Base-by-base conservation (phyloP, 2,113 vertebrate genomes). In the Tachysurus vachellii region DNA sequence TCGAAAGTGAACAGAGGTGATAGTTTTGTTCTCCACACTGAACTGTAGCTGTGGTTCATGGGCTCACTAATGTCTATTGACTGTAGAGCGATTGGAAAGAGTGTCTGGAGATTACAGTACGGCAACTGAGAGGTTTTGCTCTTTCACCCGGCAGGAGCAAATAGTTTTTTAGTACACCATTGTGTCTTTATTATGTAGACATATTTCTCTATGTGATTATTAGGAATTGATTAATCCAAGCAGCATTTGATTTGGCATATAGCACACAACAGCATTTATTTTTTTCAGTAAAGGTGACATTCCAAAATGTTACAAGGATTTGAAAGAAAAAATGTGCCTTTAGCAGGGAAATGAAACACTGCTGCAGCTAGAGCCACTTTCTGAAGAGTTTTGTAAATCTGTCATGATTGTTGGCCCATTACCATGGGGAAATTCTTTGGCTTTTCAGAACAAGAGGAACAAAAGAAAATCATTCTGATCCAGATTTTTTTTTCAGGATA, bases 401-500 rank as follows among this genome's bases (percentile, higher is more conserved):
- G 75, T 53, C 4, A 1, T 57, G 50, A 54, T 28, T 79, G 28
- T 13, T 77, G 5, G 75, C 47, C 10, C 1, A 23, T 19, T 83
- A 68, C 26, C 44, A 66, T 17, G 21, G 81, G 26, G 14, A 83
- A 53, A 83, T 53, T 83, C 44, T 23, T 68, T 28, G 44, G 81
- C 59, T 66, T 66, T 83, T 83, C 44, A 54, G 82, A 83, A 31
- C 62, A 68, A 42, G 19, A 76, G 50, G 75, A 80, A 80, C 62
- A 83, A 50, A 83, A 16, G 42, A 54, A 28, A 50, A 47, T 54
- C 82, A 53, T 53, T 80, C 54, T 68, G 82, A 47, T 70, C 44
- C 64, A 68, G 9, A 2, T 71, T 21, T 71, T 71, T 71, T 21
- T 44, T 62, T 26, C 85, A 88, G 93, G 90, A 94, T 92, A 93